Conservation (phyloP, 2,113 vertebrate species). For the Astatoreochromis straeleni region DNA sequence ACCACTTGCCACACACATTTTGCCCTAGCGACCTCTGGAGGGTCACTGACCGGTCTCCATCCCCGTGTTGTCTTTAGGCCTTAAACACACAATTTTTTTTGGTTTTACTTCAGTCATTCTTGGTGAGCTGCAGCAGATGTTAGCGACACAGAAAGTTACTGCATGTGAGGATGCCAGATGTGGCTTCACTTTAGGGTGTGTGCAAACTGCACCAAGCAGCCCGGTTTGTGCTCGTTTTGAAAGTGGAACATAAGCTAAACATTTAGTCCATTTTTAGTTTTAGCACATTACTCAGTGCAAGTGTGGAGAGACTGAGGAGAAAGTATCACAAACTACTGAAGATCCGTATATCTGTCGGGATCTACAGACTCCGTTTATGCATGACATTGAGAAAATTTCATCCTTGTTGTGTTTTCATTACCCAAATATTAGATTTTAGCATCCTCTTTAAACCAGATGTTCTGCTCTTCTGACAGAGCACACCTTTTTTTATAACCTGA, state of each 20-base stretch:
- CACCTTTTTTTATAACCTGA: not conserved
- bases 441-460: not conserved
- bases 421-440: not conserved
- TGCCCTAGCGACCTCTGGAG: not conserved
- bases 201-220: not conserved
- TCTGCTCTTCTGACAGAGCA: not conserved
- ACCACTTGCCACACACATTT: not conserved
- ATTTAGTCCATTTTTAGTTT: not conserved
- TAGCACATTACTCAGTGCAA: not conserved
- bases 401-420: not conserved
- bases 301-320: not conserved
- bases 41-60: not conserved
- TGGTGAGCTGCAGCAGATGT: not conserved
- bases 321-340: not conserved
- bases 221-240: not conserved
- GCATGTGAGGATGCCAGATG: not conserved
- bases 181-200: not conserved
- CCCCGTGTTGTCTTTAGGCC: not conserved
- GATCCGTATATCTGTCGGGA: not conserved
- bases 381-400: not conserved
- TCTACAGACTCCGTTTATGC: not conserved
- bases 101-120: not conserved
- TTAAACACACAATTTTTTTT: not conserved
- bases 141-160: not conserved
- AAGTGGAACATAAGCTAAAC: not conserved